Evolutionary conservation across 2,113 vertebrate species (phyloP), one percentile per base, ranked within the genome.

Genomic region (Gadus macrocephalus): DNA sequence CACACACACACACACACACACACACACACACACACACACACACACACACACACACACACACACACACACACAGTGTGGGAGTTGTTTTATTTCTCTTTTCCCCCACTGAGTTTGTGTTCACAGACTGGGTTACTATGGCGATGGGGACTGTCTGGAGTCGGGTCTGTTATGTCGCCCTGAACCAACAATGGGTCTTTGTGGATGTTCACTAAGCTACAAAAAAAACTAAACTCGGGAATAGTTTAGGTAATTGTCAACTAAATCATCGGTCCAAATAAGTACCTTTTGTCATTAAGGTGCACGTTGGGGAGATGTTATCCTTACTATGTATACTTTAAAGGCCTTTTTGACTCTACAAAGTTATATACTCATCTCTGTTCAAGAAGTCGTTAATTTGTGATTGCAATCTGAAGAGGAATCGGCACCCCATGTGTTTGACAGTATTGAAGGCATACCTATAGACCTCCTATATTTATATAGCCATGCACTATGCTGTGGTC

Each of bases 91-190:
- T 62, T 42, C 19, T 22, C 31, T 25, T 25, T 25, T 25, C 25
- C 22, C 38, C 38, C 11, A 8, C 11, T 9, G 42, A 49, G 42
- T 49, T 3, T 27, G 19, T 77, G 5, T 72, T 55, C 68, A 69
- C 69, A 62, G 70, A 68, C 55, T 73, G 14, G 22, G 68, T 75
- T 80, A 58, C 75, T 27, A 22, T 63, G 62, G 62, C 62, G 81
- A 84, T 82, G 38, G 42, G 42, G 67, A 66, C 73, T 68, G 68
- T 73, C 74, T 77, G 12, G 25, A 76, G 56, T 76, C 64, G 20
- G 31, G 35, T 60, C 60, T 72, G 5, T 78, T 67, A 66, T 19
- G 28, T n/a, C 58, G 15, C n/a, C 60, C 27, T 64, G 22, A 15
- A 53, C 38, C 58, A 69, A 59, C 15, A 15, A 38, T 67, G 56